Base-by-base conservation (phyloP, 1,140 invertebrate species). In the Laupala kohalensis region DNA sequence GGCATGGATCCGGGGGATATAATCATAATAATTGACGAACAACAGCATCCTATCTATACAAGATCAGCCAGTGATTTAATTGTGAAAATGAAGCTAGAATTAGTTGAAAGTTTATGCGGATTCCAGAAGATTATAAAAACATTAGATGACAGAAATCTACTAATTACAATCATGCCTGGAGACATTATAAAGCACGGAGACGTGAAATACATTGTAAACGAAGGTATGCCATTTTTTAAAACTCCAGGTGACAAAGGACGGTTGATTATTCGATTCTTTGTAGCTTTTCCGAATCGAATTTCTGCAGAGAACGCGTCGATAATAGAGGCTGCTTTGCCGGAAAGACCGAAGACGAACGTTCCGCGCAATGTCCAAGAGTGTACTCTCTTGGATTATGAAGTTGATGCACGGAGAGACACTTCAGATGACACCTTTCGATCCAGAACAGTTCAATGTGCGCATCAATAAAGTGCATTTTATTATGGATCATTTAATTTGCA, bases 341-440 rank as follows among this genome's bases (percentile, higher is more conserved):
- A 80, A 13, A 9, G 64, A 23, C 86, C 89, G 23, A 86, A 92
- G 80, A 81, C 88, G 13, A 90, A 92, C 62, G 88, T 96, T 0
- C 92, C 94, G 74, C 92, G 94, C 74, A 84, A 88, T 74, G 90
- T 91, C 0, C 93, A 96, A 79, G 92, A 95, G 79, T 88, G 87
- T 70, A 80, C 86, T 23, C 78, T 92, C 19, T 81, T 86, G 24
- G 88, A 90, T n/a, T 84, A 92, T 75, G 90, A 92, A 77, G 86
- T 89, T 0, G 87, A 90, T 69, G 67, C 19, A 0, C 19, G 9
- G 1, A 9, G 37, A 2, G 9, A 19, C 19, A 9, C 9, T 53
- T 53, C 9, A 13, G 37, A 53, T 4, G 37, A 53, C 37, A 19
- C 9, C 0, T 9, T 9, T 13, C 37, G 37, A 19, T 19, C 37